Evolutionary conservation across 1,140 invertebrate genomes (phyloP), one percentile per base, ranked within the genome.

Genomic region (Drosophila hydei): DNA sequence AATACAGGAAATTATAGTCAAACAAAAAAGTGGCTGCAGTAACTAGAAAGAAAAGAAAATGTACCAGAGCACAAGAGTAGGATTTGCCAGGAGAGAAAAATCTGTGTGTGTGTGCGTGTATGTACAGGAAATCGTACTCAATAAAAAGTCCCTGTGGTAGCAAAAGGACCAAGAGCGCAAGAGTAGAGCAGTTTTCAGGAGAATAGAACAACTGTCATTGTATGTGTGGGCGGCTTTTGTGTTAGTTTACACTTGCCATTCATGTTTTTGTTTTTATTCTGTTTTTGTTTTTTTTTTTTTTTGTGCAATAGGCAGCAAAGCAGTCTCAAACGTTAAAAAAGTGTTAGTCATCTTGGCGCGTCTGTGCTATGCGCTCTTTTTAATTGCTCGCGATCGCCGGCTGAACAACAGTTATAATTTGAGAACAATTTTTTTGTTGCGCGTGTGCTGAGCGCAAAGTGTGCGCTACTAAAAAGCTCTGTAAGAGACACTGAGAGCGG

Each of bases 341-440:
- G 52, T 67, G 62, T 85, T 85, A 81, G 77, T 77, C 81, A 85
- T 87, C 36, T 60, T 77, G 55, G 21, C 14, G 59, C 68, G 40
- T 61, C 55, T 61, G 33, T 38, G 9, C 69, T 52, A 33, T 42
- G 40, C 45, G 61, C 58, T 63, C 40, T 72, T 67, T 77, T 77
- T 81, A 87, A 88, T 84, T 88, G 83, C 56, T 87, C 68, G 55
- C 62, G 78, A 78, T 88, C 75, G 67, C 81, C 81, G 81, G 81
- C 81, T 68, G 55, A 77, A 87, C 70, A 85, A 85, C 83, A 87
- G 77, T 88, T 87, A 87, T 81, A 88, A 81, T 81, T 75, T 77
- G 77, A 87, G 73, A 75, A 84, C 79, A 64, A 79, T 85, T 79
- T 67, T 30, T 8, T 33, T 33, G 27, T 16, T 30, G 58, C 25